Evolutionary conservation across 2,888 invertebrate genomes (phyloP), one percentile per base, ranked within the genome.

Genomic region (Cheilosia vulpina): DNA sequence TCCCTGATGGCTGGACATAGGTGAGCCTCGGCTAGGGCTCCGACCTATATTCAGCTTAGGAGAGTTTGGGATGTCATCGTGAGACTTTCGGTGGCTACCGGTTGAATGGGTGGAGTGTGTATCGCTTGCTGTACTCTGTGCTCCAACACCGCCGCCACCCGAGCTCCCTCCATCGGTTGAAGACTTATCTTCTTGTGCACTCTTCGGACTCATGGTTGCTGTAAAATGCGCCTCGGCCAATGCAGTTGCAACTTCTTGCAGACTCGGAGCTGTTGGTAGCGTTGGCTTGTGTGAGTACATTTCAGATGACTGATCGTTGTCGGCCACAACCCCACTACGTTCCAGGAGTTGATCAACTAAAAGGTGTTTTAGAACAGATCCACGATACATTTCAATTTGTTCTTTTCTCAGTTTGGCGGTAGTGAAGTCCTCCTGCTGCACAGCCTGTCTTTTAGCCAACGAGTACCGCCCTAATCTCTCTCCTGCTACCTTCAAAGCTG

Each of bases 391-490:
- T 88, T 98, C 96, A 89, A 98, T 97, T 92, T 98, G 96, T 80
- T 96, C 96, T 89, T 98, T 96, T 92, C 98, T 97, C 71, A 96
- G 93, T 84, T 97, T 95, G 0, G 98, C 98, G 83, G 96, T 95
- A 89, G 98, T 98, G 90, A 97, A 98, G 93, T 98, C 98, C 89
- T 98, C 98, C 73, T 96, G 94, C 50, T 97, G 97, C 2, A 98
- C 98, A 0, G 98, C 98, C 75, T 97, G 97, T 31, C 97, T 94
- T 90, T 99, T 98, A 89, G 98, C 97, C 69, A 98, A 93, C 84
- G 98, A 95, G 93, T 97, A 97, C 0, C 98, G 96, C 0, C 98
- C 98, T 47, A 98, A 93, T 69, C 97, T 95, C 91, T 98, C 97
- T 0, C 98, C 98, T 0, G 97, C 97, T 82, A 95, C 95, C 11